Evolutionary conservation across 2,113 vertebrate species (phyloP).

Genomic region (Steatornis caripensis): DNA sequence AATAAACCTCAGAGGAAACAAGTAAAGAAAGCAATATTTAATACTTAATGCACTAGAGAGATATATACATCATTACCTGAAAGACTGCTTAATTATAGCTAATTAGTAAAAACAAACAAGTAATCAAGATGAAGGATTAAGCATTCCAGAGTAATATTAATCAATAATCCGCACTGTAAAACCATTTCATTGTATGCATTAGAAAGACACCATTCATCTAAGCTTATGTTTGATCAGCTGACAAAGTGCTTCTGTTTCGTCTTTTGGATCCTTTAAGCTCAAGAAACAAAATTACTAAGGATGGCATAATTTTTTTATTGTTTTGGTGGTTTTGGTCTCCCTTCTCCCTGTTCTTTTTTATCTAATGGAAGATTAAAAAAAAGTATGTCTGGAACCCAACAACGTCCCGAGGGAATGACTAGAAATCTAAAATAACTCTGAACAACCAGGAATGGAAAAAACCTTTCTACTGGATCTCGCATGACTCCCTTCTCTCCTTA

Average conservation of each 20-base stretch:
- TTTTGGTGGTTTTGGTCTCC: not conserved
- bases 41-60: not conserved
- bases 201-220: conserved; percentile 27
- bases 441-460: not conserved
- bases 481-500: not conserved
- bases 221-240: not conserved
- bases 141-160: conserved; percentile 4
- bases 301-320: not conserved
- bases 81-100: conserved; percentile 1
- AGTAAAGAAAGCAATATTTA: not conserved
- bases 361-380: not conserved
- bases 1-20: conserved; percentile 4
- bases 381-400: not conserved
- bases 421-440: not conserved
- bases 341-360: not conserved
- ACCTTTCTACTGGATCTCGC: not conserved
- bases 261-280: not conserved
- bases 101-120: conserved; percentile 7
- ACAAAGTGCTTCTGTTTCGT: not conserved
- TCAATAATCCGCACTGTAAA: conserved; percentile 19
- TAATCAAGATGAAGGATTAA: conserved; percentile 25
- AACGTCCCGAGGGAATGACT: not conserved
- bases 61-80: not conserved
- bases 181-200: not conserved
- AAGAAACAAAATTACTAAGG: not conserved